A percentile compares a stretch with the other conserved stretches of the same genome.
Evolutionary conservation across 2,797 vertebrate genomes (phyloP).

Genomic region (Lycodopsis pacificus): DNA sequence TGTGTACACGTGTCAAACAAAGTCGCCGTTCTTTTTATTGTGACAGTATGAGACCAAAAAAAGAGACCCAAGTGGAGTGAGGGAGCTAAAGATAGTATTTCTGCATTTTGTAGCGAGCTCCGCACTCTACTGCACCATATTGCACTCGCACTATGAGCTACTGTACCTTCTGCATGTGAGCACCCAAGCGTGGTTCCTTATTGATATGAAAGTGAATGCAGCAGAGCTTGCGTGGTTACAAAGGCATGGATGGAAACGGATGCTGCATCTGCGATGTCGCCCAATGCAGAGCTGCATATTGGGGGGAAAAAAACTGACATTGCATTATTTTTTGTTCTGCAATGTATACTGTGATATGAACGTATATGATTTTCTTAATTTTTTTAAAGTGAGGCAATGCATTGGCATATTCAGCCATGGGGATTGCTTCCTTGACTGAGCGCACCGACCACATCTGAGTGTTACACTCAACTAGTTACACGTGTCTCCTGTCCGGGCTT

Average conservation of each 20-base stretch:
- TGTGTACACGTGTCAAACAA: slow-evolving; percentile 15
- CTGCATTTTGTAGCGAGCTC: slow-evolving; percentile 5
- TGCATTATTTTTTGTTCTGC: background rate
- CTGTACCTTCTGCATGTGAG: slow-evolving; percentile 2
- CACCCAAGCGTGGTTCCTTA: slow-evolving; percentile 1
- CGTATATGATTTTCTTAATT: too few relatives aligned
- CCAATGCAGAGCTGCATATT: background rate
- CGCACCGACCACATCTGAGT: slow-evolving; percentile 24
- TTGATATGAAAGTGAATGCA: slow-evolving; percentile 22
- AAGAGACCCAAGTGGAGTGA: background rate
- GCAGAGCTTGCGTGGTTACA: background rate
- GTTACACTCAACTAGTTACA: slow-evolving; percentile 36
- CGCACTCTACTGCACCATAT: background rate
- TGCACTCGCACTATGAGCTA: background rate
- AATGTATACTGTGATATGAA: background rate
- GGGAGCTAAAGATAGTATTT: slow-evolving; percentile 25
- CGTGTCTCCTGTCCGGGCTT: slow-evolving; percentile 29
- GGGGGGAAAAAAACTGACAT: too few relatives aligned
- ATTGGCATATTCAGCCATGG: slow-evolving; percentile 25
- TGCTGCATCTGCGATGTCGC: background rate
- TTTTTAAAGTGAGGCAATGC: background rate
- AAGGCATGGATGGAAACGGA: slow-evolving; percentile 8
- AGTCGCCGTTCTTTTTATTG: slow-evolving; percentile 26
- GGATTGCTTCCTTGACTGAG: slow-evolving; percentile 5
- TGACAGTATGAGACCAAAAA: background rate